Conservation (phyloP, 30 jellyfish, hydroid and myxozoan species). For the Chrysaora quinquecirrha region DNA sequence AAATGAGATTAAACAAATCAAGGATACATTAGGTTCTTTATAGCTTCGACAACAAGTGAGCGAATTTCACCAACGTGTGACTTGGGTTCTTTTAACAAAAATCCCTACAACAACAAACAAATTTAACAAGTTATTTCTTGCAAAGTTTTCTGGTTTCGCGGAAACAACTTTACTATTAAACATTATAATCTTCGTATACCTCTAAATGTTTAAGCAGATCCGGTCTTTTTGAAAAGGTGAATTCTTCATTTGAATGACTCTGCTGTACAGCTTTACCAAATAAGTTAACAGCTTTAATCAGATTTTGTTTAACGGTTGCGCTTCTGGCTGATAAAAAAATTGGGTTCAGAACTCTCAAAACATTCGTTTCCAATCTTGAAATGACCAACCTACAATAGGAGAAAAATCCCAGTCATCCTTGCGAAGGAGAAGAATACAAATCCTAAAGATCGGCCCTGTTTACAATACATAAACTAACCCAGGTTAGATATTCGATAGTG, state of each 20-base stretch:
- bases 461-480: too few relatives aligned
- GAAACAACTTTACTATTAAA: too few relatives aligned
- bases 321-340: conserved; percentile 69
- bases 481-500: too few relatives aligned
- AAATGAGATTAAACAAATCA: too few relatives aligned
- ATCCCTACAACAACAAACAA: conserved; percentile 76
- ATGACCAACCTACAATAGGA: conserved; percentile 59
- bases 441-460: too few relatives aligned
- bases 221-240: conserved; percentile 74
- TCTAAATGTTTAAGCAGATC: conserved; percentile 84
- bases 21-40: conserved; percentile 95
- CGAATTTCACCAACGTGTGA: conserved; percentile 75
- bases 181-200: conserved; percentile 77
- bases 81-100: conserved; percentile 74
- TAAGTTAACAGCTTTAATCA: conserved; percentile 83
- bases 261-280: conserved; percentile 96
- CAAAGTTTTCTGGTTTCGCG: too few relatives aligned
- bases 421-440: too few relatives aligned
- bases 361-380: conserved; percentile 95
- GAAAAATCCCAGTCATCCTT: too few relatives aligned
- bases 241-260: conserved; percentile 63
- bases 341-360: conserved; percentile 92
- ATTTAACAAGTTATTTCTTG: too few relatives aligned
- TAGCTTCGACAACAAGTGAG: conserved; percentile 89
- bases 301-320: conserved; percentile 78